Evolutionary conservation across 2,888 invertebrate species (phyloP).

Genomic region (Tiliacea aurago): DNA sequence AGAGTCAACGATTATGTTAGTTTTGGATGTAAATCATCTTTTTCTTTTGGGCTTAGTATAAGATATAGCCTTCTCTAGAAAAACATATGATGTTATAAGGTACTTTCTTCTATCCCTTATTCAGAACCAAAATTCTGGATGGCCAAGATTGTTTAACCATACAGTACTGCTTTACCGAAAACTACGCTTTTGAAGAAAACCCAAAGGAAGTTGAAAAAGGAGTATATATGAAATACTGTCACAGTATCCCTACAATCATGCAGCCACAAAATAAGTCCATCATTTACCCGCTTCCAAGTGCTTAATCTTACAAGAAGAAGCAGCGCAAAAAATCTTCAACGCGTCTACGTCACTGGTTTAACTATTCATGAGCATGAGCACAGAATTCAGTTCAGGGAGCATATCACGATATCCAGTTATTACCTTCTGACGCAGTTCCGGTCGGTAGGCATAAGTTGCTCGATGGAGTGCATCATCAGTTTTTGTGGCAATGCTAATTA

Average conservation of each 20-base stretch:
- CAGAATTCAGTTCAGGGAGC: slow-evolving; percentile 31
- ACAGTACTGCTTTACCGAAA: no score
- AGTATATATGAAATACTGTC: no score
- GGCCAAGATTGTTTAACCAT: not conserved
- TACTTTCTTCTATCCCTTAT: not conserved
- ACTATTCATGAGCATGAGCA: slow-evolving; percentile 26
- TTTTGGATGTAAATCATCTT: no score
- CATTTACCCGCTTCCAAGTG: not conserved
- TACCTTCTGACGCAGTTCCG: slow-evolving; percentile 59
- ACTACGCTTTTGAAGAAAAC: not conserved
- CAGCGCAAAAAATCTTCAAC: not conserved
- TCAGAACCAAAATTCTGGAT: not conserved
- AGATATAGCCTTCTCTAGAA: not conserved
- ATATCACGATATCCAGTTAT: slow-evolving; percentile 52
- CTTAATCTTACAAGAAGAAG: not conserved
- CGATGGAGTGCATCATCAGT: slow-evolving; percentile 78
- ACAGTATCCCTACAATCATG: no score
- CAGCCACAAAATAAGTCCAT: no score
- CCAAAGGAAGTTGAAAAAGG: not conserved
- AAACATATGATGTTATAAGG: not conserved
- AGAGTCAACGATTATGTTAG: no score
- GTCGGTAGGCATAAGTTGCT: slow-evolving; percentile 62
- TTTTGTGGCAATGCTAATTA: slow-evolving; percentile 73
- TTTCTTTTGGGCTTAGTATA: no score
- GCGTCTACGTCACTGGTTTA: slow-evolving; percentile 10